Evolutionary conservation across 2,797 vertebrate species (phyloP), one percentile per base, ranked within the genome.

Genomic region (Cottoperca gobio): DNA sequence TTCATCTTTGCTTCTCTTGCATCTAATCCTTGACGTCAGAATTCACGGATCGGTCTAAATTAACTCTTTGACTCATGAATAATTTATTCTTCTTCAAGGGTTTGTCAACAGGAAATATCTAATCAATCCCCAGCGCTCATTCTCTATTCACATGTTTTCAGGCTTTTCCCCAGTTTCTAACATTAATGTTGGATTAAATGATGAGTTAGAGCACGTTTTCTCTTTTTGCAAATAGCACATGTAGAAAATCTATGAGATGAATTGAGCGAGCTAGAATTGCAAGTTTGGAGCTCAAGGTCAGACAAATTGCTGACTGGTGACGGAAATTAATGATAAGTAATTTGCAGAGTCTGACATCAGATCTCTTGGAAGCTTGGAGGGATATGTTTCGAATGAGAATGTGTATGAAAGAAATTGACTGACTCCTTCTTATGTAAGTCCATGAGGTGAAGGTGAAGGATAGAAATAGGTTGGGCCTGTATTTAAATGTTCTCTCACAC

Each of bases 261-360:
- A 80, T 67, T 76, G 81, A 70, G 65, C 4, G 12, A 61, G 69
- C 63, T 53, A 39, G 46, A 59, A 62, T 76, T 85, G 58, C 71
- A 79, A 79, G 74, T 88, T 81, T 85, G 82, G 37, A 58, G 83
- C 69, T 91, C 86, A 91, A 92, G 89, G 88, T 90, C 84, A 68
- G 80, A 85, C 54, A 73, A 84, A 89, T 70, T 84, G 88, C 88
- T 91, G 86, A 91, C 86, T 87, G 80, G 64, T 86, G 78, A 88
- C 72, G 85, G 80, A 82, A 91, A 91, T 90, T 89, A 91, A 90
- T 88, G 83, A 88, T 79, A 82, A 83, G 83, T 87, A 80, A 88
- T 91, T 92, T 90, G 78, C 64, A 74, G 49, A 76, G 81, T 86
- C 86, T 83, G 73, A 86, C 86, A 83, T 91, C 71, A 87, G 88